Evolutionary conservation across 1,140 invertebrate genomes (phyloP).

Genomic region (Pantala flavescens): DNA sequence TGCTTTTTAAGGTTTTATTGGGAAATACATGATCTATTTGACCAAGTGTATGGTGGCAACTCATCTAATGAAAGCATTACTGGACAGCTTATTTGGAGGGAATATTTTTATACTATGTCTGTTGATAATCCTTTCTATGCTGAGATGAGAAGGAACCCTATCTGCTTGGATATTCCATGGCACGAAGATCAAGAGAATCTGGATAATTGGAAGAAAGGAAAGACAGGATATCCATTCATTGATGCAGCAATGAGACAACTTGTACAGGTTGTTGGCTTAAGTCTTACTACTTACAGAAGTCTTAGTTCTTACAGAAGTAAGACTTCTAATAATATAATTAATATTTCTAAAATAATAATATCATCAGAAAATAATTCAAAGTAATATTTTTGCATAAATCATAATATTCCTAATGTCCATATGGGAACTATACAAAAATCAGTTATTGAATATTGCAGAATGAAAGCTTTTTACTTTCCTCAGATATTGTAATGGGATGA

Average conservation of each 20-base stretch:
- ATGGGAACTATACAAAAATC: no score
- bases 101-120: conserved; percentile 68
- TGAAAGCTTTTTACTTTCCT: no score
- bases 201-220: conserved; percentile 50
- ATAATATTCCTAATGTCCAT: no score
- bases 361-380: not conserved
- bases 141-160: conserved; percentile 57
- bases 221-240: conserved; percentile 65
- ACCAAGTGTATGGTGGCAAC: conserved; percentile 38
- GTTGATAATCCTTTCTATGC: conserved; percentile 54
- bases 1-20: conserved; percentile 43
- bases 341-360: no score
- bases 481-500: no score
- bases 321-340: no score
- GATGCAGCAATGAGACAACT: conserved; percentile 64
- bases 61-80: conserved; percentile 38
- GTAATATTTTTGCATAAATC: no score
- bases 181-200: conserved; percentile 43
- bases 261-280: conserved; percentile 24
- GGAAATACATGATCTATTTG: conserved; percentile 49
- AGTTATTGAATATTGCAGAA: no score
- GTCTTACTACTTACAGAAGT: no score
- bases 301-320: no score
- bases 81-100: conserved; percentile 64
- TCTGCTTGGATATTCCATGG: conserved; percentile 66